Conservation (phyloP, 2,113 vertebrate species). For the Elachura formosa region DNA sequence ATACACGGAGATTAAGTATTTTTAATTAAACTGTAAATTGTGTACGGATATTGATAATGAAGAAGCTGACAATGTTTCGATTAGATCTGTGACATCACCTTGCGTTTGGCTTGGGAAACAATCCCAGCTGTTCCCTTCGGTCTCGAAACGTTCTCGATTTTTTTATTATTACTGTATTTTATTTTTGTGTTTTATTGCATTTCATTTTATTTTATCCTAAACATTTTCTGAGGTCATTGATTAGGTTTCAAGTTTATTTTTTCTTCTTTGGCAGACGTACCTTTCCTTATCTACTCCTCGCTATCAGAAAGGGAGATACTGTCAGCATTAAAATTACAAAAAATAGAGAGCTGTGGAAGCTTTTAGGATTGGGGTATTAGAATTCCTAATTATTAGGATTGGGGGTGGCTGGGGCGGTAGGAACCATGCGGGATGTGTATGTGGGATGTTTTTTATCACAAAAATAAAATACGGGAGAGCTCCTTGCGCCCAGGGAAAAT, state of each 20-base stretch:
- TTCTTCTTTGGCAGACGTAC: not conserved
- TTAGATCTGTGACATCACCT: not conserved
- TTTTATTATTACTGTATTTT: not conserved
- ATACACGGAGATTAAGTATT: not conserved
- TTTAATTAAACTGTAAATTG: slow-evolving; percentile 32
- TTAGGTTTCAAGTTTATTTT: not conserved
- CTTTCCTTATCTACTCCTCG: not conserved
- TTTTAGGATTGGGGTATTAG: not conserved
- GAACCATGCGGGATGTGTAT: not conserved
- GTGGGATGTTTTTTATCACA: not conserved
- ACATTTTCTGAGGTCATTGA: not conserved
- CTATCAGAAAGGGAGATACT: not conserved
- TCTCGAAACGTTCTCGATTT: not conserved
- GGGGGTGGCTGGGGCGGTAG: too few species aligned
- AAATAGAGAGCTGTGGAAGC: not conserved
- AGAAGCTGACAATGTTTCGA: not conserved
- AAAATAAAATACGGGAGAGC: not conserved
- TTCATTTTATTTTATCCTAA: not conserved
- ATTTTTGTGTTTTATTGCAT: not conserved
- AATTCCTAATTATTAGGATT: too few species aligned
- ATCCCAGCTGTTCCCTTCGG: not conserved
- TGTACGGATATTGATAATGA: not conserved
- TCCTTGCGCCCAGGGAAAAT: not conserved
- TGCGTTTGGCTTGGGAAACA: not conserved
- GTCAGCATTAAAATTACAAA: not conserved